These are phyloP conservation scores for Aphelinus atriplicis DNA, from an alignment of 1,140 invertebrate genomes.

Conservation along the genomic window DNA sequence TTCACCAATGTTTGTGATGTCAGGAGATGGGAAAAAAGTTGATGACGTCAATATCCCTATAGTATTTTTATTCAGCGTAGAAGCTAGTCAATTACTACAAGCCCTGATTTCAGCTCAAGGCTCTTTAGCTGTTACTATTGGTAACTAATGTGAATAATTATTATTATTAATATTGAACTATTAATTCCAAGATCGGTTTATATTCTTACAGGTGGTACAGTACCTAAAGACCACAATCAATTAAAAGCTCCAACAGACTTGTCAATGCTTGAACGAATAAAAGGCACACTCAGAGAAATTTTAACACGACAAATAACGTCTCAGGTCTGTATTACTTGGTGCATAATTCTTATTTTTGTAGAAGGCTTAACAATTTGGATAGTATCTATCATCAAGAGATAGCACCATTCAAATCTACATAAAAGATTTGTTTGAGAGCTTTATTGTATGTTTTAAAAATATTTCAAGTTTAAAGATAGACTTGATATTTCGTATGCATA, in stretches of 20 bases:
- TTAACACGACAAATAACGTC: conserved; percentile 54
- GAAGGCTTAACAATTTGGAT: conserved; percentile 45
- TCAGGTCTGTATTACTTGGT: conserved; percentile 53
- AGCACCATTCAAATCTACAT: conserved; percentile 3
- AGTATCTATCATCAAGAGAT: conserved; percentile 42
- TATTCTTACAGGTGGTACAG: conserved; percentile 52
- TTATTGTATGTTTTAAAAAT: too few relatives aligned
- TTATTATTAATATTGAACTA: conserved; percentile 6
- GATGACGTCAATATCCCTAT: conserved; percentile 90
- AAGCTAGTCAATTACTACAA: conserved; percentile 75
- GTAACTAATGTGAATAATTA: conserved; percentile 38
- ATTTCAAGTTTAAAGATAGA: not conserved
- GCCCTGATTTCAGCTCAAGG: conserved; percentile 58
- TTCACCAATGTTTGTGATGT: conserved; percentile 94
- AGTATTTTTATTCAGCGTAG: conserved; percentile 88
- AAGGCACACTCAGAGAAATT: conserved; percentile 62
- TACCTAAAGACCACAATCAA: conserved; percentile 51
- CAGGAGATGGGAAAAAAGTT: conserved; percentile 81
- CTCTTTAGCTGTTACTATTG: conserved; percentile 56
- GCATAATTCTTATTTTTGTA: conserved; percentile 43
- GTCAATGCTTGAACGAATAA: conserved; percentile 62
- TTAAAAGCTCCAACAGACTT: conserved; percentile 59
- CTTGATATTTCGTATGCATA: conserved; percentile 29
- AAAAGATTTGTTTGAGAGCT: too few relatives aligned
- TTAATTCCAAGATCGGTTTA: conserved; percentile 12